These are phyloP conservation scores for Pantherophis guttatus DNA, from an alignment of 2,113 vertebrate species.

Conservation along the genomic window DNA sequence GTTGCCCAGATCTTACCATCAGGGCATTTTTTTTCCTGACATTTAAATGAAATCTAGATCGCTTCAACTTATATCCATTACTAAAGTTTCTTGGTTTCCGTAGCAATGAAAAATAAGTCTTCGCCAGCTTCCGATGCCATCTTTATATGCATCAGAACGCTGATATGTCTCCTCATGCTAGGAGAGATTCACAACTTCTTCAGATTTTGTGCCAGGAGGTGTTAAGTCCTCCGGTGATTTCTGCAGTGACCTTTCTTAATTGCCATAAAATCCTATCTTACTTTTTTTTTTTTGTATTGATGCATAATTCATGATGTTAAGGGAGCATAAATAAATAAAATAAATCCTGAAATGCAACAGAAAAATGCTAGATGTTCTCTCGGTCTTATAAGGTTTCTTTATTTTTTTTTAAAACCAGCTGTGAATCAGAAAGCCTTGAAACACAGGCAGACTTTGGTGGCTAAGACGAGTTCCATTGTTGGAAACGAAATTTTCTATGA, in stretches of 20 bases:
- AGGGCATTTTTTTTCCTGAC: background rate
- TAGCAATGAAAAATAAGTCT: background rate
- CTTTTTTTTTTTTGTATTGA: background rate
- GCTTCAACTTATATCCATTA: background rate
- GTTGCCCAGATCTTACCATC: background rate
- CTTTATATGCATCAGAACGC: background rate
- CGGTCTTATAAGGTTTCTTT: background rate
- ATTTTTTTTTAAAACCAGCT: background rate
- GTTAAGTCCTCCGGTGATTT: background rate
- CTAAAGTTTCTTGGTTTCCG: background rate
- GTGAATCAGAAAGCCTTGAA: background rate
- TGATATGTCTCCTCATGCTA: background rate
- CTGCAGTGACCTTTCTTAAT: background rate
- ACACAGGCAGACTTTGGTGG: background rate
- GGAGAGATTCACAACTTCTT: background rate
- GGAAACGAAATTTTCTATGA: too few species aligned
- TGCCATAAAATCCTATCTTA: background rate
- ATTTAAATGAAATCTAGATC: background rate
- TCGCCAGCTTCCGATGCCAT: background rate
- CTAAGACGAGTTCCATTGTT: too few species aligned
- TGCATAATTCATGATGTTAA: background rate
- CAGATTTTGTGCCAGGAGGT: background rate
- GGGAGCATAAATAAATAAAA: background rate
- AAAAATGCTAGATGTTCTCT: background rate
- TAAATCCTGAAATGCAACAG: background rate